phyloP scores from a whole-genome alignment of 2,113 vertebrate genomes.

The Paratilapia polleni region DNA sequence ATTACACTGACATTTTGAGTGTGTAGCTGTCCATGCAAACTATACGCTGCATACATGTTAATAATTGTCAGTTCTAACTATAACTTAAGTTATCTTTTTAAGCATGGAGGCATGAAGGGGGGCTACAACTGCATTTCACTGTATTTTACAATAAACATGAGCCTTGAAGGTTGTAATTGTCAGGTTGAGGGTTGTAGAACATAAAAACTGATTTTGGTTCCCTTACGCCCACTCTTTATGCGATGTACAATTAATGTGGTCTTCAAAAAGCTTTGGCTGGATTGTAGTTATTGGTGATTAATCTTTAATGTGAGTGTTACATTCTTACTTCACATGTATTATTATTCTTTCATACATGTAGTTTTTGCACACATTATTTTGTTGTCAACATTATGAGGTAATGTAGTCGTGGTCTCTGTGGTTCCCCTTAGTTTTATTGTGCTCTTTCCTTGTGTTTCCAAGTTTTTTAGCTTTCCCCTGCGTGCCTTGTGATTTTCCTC shows the following conservation, averaged over 20 bases:
- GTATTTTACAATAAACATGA: not conserved
- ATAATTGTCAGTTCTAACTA: not conserved
- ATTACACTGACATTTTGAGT: too few relatives aligned
- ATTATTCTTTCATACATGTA: not conserved
- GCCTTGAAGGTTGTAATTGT: not conserved
- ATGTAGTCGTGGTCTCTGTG: not conserved
- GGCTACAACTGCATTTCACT: not conserved
- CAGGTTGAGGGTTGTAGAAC: too few relatives aligned
- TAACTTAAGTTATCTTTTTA: not conserved
- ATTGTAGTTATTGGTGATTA: too few relatives aligned
- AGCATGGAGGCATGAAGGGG: not conserved
- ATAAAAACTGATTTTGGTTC: too few relatives aligned
- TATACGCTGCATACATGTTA: not conserved
- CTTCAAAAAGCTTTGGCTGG: too few relatives aligned
- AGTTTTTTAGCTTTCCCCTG: too few relatives aligned
- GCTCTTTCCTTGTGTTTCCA: not conserved
- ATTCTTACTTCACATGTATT: too few relatives aligned
- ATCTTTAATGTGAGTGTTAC: too few relatives aligned
- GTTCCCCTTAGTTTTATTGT: not conserved
- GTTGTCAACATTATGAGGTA: too few relatives aligned
- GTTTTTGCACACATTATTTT: not conserved
- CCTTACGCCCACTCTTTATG: too few relatives aligned
- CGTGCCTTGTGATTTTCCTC: too few relatives aligned
- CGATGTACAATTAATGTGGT: not conserved
- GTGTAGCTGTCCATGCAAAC: not conserved